These are phyloP conservation scores for Wasmannia auropunctata DNA, from an alignment of 1,140 invertebrate genomes.

Conservation along the genomic window DNA sequence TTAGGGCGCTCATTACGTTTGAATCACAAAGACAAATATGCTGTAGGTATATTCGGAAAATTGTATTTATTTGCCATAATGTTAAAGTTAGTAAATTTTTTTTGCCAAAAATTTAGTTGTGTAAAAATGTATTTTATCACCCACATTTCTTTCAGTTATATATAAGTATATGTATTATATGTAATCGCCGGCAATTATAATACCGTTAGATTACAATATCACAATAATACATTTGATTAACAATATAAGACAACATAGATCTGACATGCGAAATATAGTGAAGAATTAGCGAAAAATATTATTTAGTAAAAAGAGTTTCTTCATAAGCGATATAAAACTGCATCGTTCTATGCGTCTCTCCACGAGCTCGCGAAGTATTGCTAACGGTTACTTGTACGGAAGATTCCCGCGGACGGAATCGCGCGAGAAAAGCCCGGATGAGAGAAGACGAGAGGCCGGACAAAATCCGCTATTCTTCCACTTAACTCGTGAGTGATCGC, in stretches of 20 bases:
- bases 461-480: constrained; percentile 40
- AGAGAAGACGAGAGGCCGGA: constrained; percentile 8
- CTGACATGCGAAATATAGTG: neutral
- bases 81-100: neutral
- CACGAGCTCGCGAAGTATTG: constrained; percentile 4
- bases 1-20: neutral
- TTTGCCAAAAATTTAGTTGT: neutral
- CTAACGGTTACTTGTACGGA: constrained; percentile 56
- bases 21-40: neutral
- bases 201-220: no score
- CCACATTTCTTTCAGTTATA: neutral
- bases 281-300: neutral
- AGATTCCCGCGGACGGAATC: constrained; percentile 36
- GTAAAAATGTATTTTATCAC: neutral
- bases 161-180: neutral
- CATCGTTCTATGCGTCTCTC: neutral
- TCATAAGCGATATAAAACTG: neutral
- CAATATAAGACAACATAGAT: neutral
- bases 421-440: constrained; percentile 28
- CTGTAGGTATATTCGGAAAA: neutral
- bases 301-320: constrained; percentile 5
- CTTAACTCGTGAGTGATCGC: neutral
- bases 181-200: neutral
- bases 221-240: neutral
- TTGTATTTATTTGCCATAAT: neutral